Evolutionary conservation across 2,888 invertebrate genomes (phyloP).

Genomic region (Cacoxenus indagator): DNA sequence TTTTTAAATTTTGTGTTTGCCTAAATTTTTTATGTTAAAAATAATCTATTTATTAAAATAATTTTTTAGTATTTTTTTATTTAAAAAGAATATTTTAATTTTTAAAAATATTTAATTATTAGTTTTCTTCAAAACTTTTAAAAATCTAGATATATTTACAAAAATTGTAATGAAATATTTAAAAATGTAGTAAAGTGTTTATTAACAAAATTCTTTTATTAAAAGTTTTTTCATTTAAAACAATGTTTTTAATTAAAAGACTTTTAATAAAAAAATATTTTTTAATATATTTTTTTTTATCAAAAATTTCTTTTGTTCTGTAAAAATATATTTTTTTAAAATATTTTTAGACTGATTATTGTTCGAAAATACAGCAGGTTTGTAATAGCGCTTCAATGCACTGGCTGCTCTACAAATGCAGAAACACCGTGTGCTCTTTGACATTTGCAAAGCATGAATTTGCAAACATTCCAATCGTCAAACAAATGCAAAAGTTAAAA

Average conservation of each 20-base stretch:
- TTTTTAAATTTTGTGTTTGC: no score
- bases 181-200: no score
- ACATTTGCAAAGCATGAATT: background rate
- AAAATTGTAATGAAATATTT: no score
- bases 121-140: no score
- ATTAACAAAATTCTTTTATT: conserved; percentile 16
- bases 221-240: conserved; percentile 34
- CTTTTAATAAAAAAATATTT: no score
- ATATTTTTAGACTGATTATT: conserved; percentile 52
- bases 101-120: no score
- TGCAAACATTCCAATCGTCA: conserved; percentile 18
- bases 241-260: no score
- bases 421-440: background rate
- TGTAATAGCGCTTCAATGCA: background rate
- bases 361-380: conserved; percentile 22
- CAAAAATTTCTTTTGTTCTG: no score
- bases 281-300: no score
- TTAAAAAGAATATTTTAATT: conserved; percentile 28
- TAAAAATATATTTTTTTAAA: conserved; percentile 22
- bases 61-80: conserved; percentile 30
- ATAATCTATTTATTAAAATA: conserved; percentile 2
- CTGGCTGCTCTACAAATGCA: background rate
- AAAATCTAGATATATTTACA: no score
- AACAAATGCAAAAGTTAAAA: conserved; percentile 14
- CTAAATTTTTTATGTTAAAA: no score